Conservation (phyloP, 1,140 invertebrate genomes). For the Cyrtorhinus lividipennis region DNA sequence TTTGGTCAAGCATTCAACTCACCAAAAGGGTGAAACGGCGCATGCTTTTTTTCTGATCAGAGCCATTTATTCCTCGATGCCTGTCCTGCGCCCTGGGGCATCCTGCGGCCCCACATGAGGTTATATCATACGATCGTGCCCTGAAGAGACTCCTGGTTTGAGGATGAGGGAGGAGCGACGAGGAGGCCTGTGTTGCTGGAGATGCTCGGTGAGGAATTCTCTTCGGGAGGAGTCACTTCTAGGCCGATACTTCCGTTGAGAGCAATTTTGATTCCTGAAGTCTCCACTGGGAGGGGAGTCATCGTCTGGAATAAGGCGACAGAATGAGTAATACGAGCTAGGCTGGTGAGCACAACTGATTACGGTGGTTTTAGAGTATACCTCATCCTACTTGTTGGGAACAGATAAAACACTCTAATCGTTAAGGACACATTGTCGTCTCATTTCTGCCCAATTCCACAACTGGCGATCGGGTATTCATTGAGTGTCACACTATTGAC, state of each 20-base stretch:
- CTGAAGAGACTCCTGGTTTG: conserved; percentile 59
- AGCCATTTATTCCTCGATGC: conserved; percentile 51
- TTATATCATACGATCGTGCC: conserved; percentile 86
- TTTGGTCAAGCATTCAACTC: background rate
- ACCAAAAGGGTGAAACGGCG: background rate
- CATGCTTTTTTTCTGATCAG: conserved; percentile 28
- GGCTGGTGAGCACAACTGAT: background rate
- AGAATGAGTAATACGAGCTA: too few species aligned
- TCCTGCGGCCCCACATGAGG: conserved; percentile 71
- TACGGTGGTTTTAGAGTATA: too few species aligned
- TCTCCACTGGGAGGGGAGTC: conserved; percentile 19
- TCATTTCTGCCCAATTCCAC: too few species aligned
- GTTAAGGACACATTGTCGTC: too few species aligned
- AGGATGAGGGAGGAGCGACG: conserved; percentile 30
- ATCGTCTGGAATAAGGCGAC: conserved; percentile 17
- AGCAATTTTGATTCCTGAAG: conserved; percentile 63
- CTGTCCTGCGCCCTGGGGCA: conserved; percentile 35
- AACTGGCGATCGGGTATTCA: too few species aligned
- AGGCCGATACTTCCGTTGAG: conserved; percentile 72
- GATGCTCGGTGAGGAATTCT: conserved; percentile 36
- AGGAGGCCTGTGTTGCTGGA: conserved; percentile 39
- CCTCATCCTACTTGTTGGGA: too few species aligned
- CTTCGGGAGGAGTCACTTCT: conserved; percentile 69
- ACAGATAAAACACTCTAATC: too few species aligned
- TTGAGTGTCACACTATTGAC: too few species aligned